phyloP scores from a whole-genome alignment of 2,797 vertebrate genomes.

The Champsocephalus esox region DNA sequence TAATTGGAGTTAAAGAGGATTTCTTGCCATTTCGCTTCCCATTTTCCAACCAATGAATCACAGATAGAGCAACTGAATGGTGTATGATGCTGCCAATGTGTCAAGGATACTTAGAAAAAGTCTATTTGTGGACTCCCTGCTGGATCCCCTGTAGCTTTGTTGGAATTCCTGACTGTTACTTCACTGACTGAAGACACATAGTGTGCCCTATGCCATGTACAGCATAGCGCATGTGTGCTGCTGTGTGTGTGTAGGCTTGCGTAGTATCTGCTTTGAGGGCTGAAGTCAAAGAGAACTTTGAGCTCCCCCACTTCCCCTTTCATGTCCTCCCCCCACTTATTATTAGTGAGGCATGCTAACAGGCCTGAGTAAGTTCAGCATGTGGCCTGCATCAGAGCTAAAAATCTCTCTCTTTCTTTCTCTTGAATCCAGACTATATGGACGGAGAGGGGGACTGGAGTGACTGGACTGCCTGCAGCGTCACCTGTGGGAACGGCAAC shows the following conservation, averaged over 20 bases:
- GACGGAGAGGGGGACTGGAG: slow-evolving; percentile 96
- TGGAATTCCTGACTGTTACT: too few relatives aligned
- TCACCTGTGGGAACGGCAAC: slow-evolving; percentile 92
- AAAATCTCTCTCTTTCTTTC: slow-evolving; percentile 54
- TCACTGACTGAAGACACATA: slow-evolving; percentile 17
- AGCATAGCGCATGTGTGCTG: slow-evolving; percentile 6
- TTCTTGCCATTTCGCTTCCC: slow-evolving; percentile 70
- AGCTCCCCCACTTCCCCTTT: slow-evolving; percentile 61
- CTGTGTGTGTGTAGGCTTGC: slow-evolving; percentile 24
- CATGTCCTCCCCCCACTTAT: slow-evolving; percentile 62
- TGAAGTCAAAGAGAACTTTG: slow-evolving; percentile 79
- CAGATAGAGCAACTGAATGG: slow-evolving; percentile 18
- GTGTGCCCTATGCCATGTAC: slow-evolving; percentile 3
- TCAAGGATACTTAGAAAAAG: slow-evolving; percentile 9
- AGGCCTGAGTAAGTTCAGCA: slow-evolving; percentile 83
- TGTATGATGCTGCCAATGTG: slow-evolving; percentile 25
- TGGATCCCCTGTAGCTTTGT: too few relatives aligned
- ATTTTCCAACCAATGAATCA: slow-evolving; percentile 62
- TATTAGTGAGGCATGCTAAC: slow-evolving; percentile 82
- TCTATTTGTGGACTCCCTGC: slow-evolving; percentile 13
- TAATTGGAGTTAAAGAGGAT: slow-evolving; percentile 72
- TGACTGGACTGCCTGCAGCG: slow-evolving; percentile 92
- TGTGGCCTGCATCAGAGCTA: slow-evolving; percentile 83
- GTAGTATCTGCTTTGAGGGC: slow-evolving; percentile 60
- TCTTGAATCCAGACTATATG: slow-evolving; percentile 86